These are phyloP conservation scores for Dreissena rostriformis DNA, from an alignment of 1,140 invertebrate genomes.

Conservation along the genomic window DNA sequence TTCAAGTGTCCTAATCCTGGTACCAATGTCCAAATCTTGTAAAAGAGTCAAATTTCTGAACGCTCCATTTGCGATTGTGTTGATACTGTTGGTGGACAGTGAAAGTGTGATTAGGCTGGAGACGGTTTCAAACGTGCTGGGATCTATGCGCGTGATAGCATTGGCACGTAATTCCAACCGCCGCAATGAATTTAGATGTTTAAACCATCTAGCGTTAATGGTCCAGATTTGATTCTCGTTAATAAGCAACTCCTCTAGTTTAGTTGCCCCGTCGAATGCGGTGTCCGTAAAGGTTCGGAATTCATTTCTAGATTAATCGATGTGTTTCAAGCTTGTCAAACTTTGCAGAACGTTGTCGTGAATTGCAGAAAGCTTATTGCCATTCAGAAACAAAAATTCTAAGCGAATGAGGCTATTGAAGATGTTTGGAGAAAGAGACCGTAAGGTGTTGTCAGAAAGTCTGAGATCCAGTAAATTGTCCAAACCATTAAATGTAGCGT, in stretches of 20 bases:
- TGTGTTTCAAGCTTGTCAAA: constrained; percentile 32
- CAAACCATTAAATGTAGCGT: constrained; percentile 33
- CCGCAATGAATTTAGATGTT: constrained; percentile 40
- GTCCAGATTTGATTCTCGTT: constrained; percentile 53
- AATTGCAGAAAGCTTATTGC: constrained; percentile 44
- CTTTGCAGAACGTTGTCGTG: constrained; percentile 17
- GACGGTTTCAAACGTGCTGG: constrained; percentile 44
- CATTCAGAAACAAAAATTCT: constrained; percentile 51
- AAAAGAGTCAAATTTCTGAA: constrained; percentile 54
- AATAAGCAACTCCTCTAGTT: constrained; percentile 49
- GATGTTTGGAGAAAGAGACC: constrained; percentile 32
- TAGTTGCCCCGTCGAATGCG: constrained; percentile 43
- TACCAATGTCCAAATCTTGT: constrained; percentile 48
- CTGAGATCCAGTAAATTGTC: constrained; percentile 48
- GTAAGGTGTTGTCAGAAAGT: constrained; percentile 54
- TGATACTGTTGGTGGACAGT: constrained; percentile 50
- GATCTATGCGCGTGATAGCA: constrained; percentile 41
- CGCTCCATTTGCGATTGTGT: constrained; percentile 31
- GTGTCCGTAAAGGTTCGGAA: constrained; percentile 44
- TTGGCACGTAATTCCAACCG: constrained; percentile 49
- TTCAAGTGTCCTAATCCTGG: constrained; percentile 47
- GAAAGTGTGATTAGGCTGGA: constrained; percentile 23
- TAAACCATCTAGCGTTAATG: constrained; percentile 59
- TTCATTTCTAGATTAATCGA: constrained; percentile 59
- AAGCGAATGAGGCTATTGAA: constrained; percentile 36